Percentiles rank a stretch among this genome's conserved stretches.
Conservation (phyloP, 2,888 invertebrate species). For the Stratiomys singularior region DNA sequence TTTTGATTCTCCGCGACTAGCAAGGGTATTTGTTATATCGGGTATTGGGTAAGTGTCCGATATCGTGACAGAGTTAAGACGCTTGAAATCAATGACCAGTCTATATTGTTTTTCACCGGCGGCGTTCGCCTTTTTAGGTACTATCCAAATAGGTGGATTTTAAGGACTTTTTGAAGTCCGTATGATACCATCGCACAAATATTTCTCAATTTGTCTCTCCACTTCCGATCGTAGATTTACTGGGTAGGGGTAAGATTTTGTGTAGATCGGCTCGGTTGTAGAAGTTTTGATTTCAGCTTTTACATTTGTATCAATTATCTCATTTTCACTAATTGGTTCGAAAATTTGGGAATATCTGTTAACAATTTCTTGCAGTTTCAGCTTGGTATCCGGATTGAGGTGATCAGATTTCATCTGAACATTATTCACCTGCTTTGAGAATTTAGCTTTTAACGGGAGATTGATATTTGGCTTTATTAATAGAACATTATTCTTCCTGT, state of each 20-base stretch:
- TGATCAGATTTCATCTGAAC: too few species aligned
- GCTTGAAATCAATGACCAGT: constrained; percentile 54
- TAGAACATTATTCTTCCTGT: too few species aligned
- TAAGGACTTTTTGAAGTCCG: constrained; percentile 56
- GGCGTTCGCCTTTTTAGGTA: constrained; percentile 48
- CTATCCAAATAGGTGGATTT: constrained; percentile 55
- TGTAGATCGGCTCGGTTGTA: constrained; percentile 55
- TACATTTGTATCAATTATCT: constrained; percentile 48
- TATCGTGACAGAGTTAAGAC: constrained; percentile 52
- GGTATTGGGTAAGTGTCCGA: constrained; percentile 47
- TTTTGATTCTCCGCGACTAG: constrained; percentile 17
- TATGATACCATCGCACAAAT: constrained; percentile 57
- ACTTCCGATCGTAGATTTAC: constrained; percentile 58
- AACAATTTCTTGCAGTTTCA: neutral
- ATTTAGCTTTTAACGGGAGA: too few species aligned
- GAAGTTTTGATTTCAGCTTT: constrained; percentile 59
- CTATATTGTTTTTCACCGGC: constrained; percentile 51
- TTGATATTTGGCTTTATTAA: too few species aligned
- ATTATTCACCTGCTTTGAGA: too few species aligned
- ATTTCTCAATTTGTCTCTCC: constrained; percentile 58
- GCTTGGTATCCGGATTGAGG: too few species aligned
- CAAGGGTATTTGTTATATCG: neutral
- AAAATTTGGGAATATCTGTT: neutral
- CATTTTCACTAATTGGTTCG: constrained; percentile 45
- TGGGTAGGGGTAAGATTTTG: constrained; percentile 58